Evolutionary conservation across 2,113 vertebrate species (phyloP).

Genomic region (Oxyruncus cristatus): DNA sequence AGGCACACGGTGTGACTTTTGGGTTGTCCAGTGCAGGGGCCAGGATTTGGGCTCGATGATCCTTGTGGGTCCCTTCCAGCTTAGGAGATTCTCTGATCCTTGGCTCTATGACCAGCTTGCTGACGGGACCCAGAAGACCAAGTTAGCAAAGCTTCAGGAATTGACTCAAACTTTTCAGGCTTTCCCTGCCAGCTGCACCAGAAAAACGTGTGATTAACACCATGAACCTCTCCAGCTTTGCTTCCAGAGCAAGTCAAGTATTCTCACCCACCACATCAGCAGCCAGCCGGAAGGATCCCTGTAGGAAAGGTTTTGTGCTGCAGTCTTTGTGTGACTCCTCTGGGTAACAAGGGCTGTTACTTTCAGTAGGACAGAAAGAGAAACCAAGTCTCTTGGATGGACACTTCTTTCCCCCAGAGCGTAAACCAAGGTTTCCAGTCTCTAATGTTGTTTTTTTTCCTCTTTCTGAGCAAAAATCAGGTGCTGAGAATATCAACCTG

Average conservation of each 20-base stretch:
- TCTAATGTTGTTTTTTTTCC: neutral
- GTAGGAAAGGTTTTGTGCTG: neutral
- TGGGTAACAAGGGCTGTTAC: neutral
- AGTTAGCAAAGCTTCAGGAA: neutral
- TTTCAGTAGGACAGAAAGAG: neutral
- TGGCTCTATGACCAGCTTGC: neutral
- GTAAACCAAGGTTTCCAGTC: neutral
- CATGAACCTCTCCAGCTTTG: neutral
- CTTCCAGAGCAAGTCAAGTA: neutral
- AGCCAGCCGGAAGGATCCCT: neutral
- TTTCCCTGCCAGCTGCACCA: neutral
- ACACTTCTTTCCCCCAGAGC: neutral
- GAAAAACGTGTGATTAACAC: neutral
- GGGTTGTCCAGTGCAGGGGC: neutral
- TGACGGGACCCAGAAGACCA: neutral
- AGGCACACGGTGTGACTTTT: neutral
- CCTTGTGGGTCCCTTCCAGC: neutral
- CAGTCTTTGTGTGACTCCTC: neutral
- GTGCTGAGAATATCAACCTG: neutral
- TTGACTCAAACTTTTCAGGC: neutral
- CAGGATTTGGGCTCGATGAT: neutral
- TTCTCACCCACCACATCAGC: neutral
- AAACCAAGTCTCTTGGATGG: neutral
- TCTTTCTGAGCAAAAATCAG: neutral
- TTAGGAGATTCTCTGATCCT: neutral